Conservation (phyloP, 2,797 vertebrate species). For the Lacerta viridis region DNA sequence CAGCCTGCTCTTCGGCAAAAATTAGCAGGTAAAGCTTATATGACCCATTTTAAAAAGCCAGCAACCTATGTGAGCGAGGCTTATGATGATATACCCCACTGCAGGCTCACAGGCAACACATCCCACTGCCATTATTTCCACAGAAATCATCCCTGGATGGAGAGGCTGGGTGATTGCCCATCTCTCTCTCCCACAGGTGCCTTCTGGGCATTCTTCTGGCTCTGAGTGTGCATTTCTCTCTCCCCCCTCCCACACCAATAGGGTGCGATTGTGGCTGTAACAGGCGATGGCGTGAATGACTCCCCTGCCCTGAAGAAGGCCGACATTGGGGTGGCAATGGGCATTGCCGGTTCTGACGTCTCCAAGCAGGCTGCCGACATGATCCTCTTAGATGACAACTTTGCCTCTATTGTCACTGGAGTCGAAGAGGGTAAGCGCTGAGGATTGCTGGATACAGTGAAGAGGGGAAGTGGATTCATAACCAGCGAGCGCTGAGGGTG, state of each 20-base stretch:
- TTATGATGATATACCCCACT: not conserved
- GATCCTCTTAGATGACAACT: slow-evolving; percentile 95
- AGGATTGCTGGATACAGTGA: not conserved
- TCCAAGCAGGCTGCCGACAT: slow-evolving; percentile 96
- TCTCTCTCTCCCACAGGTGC: too few species aligned
- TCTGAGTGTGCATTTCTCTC: not conserved
- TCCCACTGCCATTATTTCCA: not conserved
- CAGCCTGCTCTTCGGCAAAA: not conserved
- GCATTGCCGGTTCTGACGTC: slow-evolving; percentile 94
- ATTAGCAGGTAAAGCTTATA: not conserved
- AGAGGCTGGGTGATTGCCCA: too few species aligned
- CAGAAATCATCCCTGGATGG: not conserved
- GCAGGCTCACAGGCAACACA: too few species aligned
- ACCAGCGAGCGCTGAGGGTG: too few species aligned
- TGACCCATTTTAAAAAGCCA: too few species aligned
- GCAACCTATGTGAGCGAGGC: not conserved
- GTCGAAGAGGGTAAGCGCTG: slow-evolving; percentile 91
- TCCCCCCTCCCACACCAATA: slow-evolving; percentile 55
- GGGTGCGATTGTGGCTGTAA: slow-evolving; percentile 95
- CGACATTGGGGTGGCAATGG: slow-evolving; percentile 95
- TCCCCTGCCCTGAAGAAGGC: slow-evolving; percentile 95
- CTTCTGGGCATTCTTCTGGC: rapidly evolving
- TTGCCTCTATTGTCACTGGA: slow-evolving; percentile 94
- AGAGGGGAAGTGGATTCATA: too few species aligned
- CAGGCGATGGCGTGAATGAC: slow-evolving; percentile 94